Evolutionary conservation across 1,140 invertebrate species (phyloP), one percentile per base, ranked within the genome.

Genomic region (Sycophaga agraensis): DNA sequence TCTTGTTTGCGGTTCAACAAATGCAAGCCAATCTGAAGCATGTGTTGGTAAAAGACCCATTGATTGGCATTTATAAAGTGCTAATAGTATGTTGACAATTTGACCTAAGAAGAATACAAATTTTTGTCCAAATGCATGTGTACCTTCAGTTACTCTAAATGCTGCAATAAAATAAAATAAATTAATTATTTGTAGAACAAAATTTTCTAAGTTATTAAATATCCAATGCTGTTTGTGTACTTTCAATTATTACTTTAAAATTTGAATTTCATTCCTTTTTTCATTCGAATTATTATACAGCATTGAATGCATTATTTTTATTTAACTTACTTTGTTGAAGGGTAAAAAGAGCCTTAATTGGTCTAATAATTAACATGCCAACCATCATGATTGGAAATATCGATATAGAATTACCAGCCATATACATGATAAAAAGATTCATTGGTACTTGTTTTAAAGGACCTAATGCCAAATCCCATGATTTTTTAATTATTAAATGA

Each of bases 311-410:
- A 48, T 9, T 8, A 39, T 39, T 26, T n/a, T n/a, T 48, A 17
- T 14, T 39, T 22, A 59, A 75, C 74, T 82, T 78, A 87, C 87
- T 94, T 64, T 89, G 87, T 74, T 94, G 91, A 56, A 94, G 89
- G 2, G 92, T 84, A 74, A 98, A 94, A 17, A 99, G 83, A 8
- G 96, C 94, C 82, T 99, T 97, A 2, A 99, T 89, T 14, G 96
- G 96, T 66, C 95, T 84, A 61, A 98, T 90, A 64, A 98, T 92
- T 75, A 99, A 87, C 97, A 99, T 99, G 35, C 95, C 95, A 17
- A 99, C 94, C 97, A 99, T 99, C 97, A 99, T 99, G n/a, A 99
- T 99, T 2, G 97, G 97, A 73, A 99, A 99, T 66, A 99, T 98
- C 0, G 96, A 98, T 71, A 99, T 98, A 0, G 96, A 97, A 80